phyloP scores from a whole-genome alignment of 2,888 invertebrate genomes.

The Stratiomys singularior region DNA sequence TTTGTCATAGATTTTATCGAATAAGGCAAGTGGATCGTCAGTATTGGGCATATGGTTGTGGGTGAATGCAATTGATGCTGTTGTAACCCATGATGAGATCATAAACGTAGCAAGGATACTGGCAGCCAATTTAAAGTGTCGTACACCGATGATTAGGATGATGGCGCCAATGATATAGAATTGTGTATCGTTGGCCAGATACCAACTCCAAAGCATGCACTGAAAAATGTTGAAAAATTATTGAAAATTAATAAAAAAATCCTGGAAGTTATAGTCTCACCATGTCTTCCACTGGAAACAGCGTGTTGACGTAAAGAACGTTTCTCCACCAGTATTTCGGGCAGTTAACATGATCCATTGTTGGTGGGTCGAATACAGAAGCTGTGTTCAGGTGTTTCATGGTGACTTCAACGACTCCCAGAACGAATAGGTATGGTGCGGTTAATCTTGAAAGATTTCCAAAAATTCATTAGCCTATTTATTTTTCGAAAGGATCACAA shows the following conservation, averaged over 20 bases:
- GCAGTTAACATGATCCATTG: constrained; percentile 83
- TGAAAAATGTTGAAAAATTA: constrained; percentile 60
- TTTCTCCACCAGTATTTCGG: constrained; percentile 91
- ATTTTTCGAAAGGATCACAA: too few relatives aligned
- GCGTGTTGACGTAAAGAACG: constrained; percentile 84
- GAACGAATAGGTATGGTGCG: constrained; percentile 83
- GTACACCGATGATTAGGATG: constrained; percentile 81
- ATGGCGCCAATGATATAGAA: constrained; percentile 86
- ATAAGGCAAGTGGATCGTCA: constrained; percentile 84
- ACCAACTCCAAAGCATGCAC: constrained; percentile 95
- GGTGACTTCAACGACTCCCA: constrained; percentile 85
- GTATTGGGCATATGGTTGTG: constrained; percentile 82
- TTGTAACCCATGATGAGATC: constrained; percentile 81
- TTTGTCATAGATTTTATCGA: constrained; percentile 90
- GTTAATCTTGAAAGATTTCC: constrained; percentile 71
- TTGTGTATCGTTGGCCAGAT: constrained; percentile 86
- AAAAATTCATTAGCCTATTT: too few relatives aligned
- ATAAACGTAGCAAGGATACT: constrained; percentile 73
- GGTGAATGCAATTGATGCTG: constrained; percentile 81
- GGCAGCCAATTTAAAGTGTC: constrained; percentile 81
- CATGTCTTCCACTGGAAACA: constrained; percentile 87
- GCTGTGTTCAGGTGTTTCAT: constrained; percentile 87
- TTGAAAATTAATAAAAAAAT: constrained; percentile 1
- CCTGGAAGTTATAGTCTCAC: constrained; percentile 66
- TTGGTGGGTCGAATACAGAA: constrained; percentile 86